These are phyloP conservation scores for Falco punctatus DNA, from an alignment of 2,113 vertebrate genomes.

Conservation along the genomic window DNA sequence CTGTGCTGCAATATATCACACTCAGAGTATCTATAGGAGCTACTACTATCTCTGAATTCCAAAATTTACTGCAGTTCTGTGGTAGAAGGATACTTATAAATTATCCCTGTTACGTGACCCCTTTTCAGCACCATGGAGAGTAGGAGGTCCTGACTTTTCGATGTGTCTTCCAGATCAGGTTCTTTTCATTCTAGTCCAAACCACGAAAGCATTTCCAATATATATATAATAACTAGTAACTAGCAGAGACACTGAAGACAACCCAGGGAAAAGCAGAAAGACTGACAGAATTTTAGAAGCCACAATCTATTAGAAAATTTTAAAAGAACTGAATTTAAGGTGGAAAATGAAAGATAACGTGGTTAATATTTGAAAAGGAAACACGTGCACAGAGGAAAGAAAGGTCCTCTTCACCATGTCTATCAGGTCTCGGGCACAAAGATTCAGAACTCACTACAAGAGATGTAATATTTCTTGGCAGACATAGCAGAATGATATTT, in stretches of 20 bases:
- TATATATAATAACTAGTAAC: background rate
- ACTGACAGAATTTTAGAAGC: background rate
- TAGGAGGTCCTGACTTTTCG: background rate
- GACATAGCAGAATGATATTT: background rate
- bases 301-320: background rate
- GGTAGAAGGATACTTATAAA: background rate
- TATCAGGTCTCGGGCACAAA: background rate
- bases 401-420: background rate
- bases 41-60: constrained; percentile 13
- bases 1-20: constrained; percentile 31
- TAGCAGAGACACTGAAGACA: background rate
- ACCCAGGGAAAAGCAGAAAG: background rate
- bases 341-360: background rate
- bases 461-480: background rate
- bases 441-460: background rate
- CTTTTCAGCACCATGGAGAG: background rate
- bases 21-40: constrained; percentile 8
- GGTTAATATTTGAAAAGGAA: background rate
- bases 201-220: background rate
- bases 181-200: background rate
- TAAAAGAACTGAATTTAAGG: background rate
- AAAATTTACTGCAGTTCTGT: background rate
- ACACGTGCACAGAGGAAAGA: background rate
- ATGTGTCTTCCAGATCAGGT: background rate
- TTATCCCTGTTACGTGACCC: background rate